A percentile compares a stretch with the other conserved stretches of the same genome.
phyloP scores from a whole-genome alignment of 2,888 invertebrate genomes.

The Branchipolynoe longqiensis region DNA sequence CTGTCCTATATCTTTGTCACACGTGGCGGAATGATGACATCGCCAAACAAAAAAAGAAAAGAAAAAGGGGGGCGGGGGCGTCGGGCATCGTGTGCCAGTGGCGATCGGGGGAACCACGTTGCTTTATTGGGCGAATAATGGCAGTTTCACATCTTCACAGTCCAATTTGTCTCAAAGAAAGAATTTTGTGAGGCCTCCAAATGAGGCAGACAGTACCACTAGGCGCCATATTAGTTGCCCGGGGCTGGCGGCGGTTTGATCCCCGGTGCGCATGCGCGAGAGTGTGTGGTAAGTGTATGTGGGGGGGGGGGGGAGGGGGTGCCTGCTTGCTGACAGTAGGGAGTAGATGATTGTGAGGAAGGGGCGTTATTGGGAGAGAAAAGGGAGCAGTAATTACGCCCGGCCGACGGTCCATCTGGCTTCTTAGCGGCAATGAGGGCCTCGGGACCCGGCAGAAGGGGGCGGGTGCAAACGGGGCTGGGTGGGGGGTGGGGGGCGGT shows the following conservation, averaged over 20 bases:
- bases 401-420: constrained; percentile 31
- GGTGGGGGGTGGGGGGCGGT: neutral
- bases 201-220: constrained; percentile 26
- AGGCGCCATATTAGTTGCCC: constrained; percentile 25
- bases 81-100: constrained; percentile 8
- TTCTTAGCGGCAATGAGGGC: constrained; percentile 26
- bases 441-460: constrained; percentile 30
- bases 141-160: constrained; percentile 47
- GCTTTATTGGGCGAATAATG: constrained; percentile 51
- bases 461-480: neutral
- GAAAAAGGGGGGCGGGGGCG: no score
- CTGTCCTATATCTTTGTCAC: constrained; percentile 49
- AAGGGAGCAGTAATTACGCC: constrained; percentile 16
- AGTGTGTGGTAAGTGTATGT: neutral
- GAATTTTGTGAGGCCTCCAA: constrained; percentile 35
- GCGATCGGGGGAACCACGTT: constrained; percentile 15
- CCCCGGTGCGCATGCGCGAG: neutral
- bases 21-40: constrained; percentile 14
- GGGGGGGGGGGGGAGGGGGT: neutral
- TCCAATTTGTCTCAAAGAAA: constrained; percentile 51
- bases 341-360: neutral
- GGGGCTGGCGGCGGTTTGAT: constrained; percentile 15
- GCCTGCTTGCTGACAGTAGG: neutral
- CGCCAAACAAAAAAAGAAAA: constrained; percentile 43
- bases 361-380: neutral